A percentile compares a stretch with the other conserved stretches of the same genome.
Conservation (phyloP, 1,140 invertebrate species). For the Drosophila carrolli region DNA sequence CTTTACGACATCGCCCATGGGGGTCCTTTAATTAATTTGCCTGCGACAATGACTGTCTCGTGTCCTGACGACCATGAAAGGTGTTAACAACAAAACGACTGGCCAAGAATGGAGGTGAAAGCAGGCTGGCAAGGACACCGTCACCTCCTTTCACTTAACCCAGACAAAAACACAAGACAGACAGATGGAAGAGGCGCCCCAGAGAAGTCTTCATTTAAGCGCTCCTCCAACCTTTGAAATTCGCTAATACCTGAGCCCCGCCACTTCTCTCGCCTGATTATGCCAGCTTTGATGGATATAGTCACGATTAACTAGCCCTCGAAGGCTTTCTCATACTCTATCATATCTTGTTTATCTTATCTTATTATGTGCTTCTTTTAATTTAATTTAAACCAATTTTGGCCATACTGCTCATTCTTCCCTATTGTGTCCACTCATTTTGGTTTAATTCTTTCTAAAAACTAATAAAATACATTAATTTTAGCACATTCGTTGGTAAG, state of each 20-base stretch:
- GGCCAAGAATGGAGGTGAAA: conserved; percentile 44
- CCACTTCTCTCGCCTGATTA: conserved; percentile 28
- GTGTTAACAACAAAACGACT: conserved; percentile 67
- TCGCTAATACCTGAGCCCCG: background rate
- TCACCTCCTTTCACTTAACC: conserved; percentile 62
- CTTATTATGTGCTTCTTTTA: too few species aligned
- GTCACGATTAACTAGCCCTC: conserved; percentile 7
- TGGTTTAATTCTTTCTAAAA: too few species aligned
- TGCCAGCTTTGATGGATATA: conserved; percentile 36
- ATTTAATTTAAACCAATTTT: too few species aligned
- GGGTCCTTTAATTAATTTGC: conserved; percentile 77
- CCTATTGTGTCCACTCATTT: too few species aligned
- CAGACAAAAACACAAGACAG: conserved; percentile 42
- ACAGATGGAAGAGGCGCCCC: conserved; percentile 22
- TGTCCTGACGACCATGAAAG: conserved; percentile 68
- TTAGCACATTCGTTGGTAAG: background rate
- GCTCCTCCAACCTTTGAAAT: conserved; percentile 12
- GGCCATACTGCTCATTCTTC: too few species aligned
- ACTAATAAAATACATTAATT: background rate
- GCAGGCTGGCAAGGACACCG: conserved; percentile 35
- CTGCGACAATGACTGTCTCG: conserved; percentile 50
- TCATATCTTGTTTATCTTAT: too few species aligned
- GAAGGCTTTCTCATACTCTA: background rate
- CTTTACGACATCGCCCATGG: conserved; percentile 63
- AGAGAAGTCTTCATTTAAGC: conserved; percentile 40